Conservation (phyloP, 2,113 vertebrate species). For the Condylura cristata region DNA sequence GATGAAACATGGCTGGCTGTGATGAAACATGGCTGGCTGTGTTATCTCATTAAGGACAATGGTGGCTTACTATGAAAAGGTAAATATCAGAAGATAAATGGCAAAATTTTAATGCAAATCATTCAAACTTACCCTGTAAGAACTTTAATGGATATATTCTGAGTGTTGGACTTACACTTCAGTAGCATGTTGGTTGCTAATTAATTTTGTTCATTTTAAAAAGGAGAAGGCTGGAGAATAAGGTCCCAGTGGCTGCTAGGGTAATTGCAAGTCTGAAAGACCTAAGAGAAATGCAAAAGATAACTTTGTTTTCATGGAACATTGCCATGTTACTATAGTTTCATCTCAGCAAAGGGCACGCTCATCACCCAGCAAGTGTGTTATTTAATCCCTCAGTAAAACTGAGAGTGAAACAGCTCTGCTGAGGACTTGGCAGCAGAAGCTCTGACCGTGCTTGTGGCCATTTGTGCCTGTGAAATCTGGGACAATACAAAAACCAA, state of each 20-base stretch:
- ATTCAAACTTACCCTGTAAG: background rate
- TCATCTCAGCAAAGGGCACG: conserved; percentile 18
- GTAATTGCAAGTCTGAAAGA: background rate
- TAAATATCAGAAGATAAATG: conserved; percentile 24
- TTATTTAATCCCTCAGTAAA: background rate
- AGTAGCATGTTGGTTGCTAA: background rate
- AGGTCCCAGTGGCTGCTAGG: background rate
- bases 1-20: background rate
- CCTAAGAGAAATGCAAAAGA: background rate
- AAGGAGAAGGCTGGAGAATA: background rate
- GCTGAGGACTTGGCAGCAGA: background rate
- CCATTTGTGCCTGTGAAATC: background rate
- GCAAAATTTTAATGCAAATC: background rate
- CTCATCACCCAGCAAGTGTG: background rate
- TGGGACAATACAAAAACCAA: background rate
- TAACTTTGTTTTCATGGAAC: background rate
- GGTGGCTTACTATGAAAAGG: background rate
- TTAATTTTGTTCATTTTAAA: background rate
- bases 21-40: background rate
- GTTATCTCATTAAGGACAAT: conserved; percentile 19
- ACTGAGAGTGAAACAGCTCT: background rate
- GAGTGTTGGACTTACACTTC: background rate
- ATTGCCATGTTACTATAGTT: conserved; percentile 16
- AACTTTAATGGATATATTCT: background rate
- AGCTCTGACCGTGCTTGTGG: background rate